phyloP scores from a whole-genome alignment of 2,797 vertebrate species.

The Kryptopterus vitreolus region DNA sequence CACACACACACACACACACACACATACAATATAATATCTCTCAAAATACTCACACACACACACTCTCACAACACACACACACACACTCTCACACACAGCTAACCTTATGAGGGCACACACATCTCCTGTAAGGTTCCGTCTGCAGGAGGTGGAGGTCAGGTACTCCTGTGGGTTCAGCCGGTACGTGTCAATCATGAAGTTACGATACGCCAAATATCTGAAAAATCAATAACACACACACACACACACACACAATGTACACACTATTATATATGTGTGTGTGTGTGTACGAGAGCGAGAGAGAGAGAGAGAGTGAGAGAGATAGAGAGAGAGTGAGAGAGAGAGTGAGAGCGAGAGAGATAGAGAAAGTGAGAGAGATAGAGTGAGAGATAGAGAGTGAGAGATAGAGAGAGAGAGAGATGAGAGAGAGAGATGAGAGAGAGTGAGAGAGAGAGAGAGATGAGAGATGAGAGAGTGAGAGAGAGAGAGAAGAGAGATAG shows the following conservation, averaged over 20 bases:
- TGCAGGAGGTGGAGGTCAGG: constrained; percentile 90
- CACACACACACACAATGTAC: neutral
- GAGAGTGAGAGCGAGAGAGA: neutral
- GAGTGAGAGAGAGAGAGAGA: neutral
- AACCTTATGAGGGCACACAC: constrained; percentile 95
- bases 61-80: too few species aligned
- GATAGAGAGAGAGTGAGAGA: constrained; percentile 28
- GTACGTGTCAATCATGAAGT: constrained; percentile 98
- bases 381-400: constrained; percentile 27
- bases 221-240: constrained; percentile 10
- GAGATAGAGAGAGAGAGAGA: neutral
- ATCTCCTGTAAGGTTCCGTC: constrained; percentile 91
- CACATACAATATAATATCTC: too few species aligned
- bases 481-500: neutral
- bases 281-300: neutral
- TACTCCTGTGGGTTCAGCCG: constrained; percentile 96
- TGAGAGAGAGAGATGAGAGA: constrained; percentile 33
- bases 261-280: neutral
- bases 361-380: constrained; percentile 25
- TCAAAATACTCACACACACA: too few species aligned
- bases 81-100: neutral
- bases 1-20: neutral
- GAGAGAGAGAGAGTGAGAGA: neutral
- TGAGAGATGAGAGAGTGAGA: neutral
- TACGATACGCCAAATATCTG: constrained; percentile 94